A percentile compares a stretch with the other conserved stretches of the same genome.
These are phyloP conservation scores for Gonatopus flavifemur DNA, from an alignment of 1,140 invertebrate genomes.

Conservation along the genomic window DNA sequence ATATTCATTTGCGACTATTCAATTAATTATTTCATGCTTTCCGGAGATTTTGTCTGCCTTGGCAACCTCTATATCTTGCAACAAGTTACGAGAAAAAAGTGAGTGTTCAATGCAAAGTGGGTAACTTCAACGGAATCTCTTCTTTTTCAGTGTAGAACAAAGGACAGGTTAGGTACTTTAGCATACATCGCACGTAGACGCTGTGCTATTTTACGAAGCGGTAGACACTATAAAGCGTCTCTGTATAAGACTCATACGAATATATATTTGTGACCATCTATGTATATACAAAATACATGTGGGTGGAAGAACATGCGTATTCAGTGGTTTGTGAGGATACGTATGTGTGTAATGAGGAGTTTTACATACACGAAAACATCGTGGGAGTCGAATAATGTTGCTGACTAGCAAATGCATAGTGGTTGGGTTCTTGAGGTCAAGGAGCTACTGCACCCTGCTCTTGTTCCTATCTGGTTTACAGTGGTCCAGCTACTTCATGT, in stretches of 20 bases:
- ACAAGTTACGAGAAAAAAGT: slow-evolving; percentile 15
- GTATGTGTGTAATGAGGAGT: too few species aligned
- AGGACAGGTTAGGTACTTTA: not conserved
- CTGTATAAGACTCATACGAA: too few species aligned
- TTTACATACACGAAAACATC: too few species aligned
- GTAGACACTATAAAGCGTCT: slow-evolving; percentile 10
- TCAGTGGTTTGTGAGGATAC: too few species aligned
- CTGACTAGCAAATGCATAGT: slow-evolving; percentile 24
- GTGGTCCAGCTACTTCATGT: not conserved
- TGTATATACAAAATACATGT: too few species aligned
- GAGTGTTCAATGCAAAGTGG: slow-evolving; percentile 19
- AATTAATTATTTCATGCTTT: too few species aligned
- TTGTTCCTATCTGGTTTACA: not conserved
- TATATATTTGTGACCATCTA: too few species aligned
- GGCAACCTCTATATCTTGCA: slow-evolving; percentile 14
- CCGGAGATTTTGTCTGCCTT: not conserved
- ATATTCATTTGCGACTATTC: too few species aligned
- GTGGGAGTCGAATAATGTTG: slow-evolving; percentile 4
- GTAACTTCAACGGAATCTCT: not conserved
- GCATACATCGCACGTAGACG: slow-evolving; percentile 6
- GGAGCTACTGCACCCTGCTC: slow-evolving; percentile 15
- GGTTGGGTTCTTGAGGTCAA: slow-evolving; percentile 18
- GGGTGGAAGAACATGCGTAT: too few species aligned
- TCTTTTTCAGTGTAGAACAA: too few species aligned
- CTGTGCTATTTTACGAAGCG: slow-evolving; percentile 17